phyloP scores from a whole-genome alignment of 2,113 vertebrate species.

The Pseudopipra pipra region DNA sequence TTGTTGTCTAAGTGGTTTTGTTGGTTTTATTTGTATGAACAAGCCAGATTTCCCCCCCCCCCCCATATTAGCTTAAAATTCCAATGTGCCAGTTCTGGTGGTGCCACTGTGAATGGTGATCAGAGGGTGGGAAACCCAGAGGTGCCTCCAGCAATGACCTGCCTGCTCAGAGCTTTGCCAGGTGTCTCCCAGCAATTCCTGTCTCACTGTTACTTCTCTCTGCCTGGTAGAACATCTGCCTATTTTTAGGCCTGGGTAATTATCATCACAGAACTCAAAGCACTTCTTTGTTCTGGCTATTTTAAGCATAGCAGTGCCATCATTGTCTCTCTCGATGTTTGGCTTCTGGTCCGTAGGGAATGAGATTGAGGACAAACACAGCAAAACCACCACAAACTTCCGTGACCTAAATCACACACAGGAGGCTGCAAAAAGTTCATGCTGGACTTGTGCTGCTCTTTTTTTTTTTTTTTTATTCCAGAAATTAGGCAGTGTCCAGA shows the following conservation, averaged over 20 bases:
- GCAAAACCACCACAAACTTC: neutral
- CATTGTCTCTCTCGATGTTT: neutral
- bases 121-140: neutral
- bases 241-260: constrained; percentile 54
- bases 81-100: neutral
- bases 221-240: neutral
- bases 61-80: neutral
- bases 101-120: neutral
- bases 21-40: neutral
- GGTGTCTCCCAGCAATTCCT: neutral
- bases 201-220: neutral
- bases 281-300: constrained; percentile 23
- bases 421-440: neutral
- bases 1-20: neutral
- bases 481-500: neutral
- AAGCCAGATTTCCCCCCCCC: accelerated
- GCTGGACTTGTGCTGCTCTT: neutral
- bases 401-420: neutral
- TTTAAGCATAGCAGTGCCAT: neutral
- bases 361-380: neutral
- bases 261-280: neutral
- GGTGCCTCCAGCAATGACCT: neutral
- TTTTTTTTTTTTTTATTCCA: neutral
- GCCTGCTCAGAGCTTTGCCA: neutral
- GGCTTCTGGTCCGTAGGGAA: neutral